Base-by-base conservation (phyloP, 1,140 invertebrate species). In the Watersipora subatra region DNA sequence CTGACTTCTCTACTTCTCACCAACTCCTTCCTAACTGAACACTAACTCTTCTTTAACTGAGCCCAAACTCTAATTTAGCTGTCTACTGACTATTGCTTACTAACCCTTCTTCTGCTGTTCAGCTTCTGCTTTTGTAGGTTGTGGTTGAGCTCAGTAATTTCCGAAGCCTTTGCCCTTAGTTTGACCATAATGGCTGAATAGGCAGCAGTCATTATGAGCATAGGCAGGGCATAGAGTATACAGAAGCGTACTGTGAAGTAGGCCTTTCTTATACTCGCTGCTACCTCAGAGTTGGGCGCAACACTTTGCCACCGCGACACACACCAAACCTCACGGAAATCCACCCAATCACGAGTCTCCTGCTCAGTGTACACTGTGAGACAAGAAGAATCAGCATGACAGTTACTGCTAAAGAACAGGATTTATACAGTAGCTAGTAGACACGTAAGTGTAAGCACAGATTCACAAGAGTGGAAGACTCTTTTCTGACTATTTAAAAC, bases 201-300 rank as follows among this genome's bases (percentile, higher is more conserved):
- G 2, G 81, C 80, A 12, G 76, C 70, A 0, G 76, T 65, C 83
- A 84, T 84, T 19, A 82, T 72, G 15, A 77, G 30, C 17, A 82
- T 76, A 0, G 83, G 83, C 28, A 83, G 64, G 69, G 83, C 83
- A 73, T 81, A 84, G n/a, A 84, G 67, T 0, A 78, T 75, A 12
- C 81, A 69, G 19, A 78, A 75, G 17, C 83, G 73, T 62, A 80
- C 73, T 25, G 78, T 78, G 69, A 81, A 83, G 68, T 83, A 83
- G 7, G 75, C 63, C 26, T 66, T 69, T 19, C 75, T 46, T 7
- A 12, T 7, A 46, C 7, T n/a, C n/a, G 34, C 34, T 12, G 7
- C n/a, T 46, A 7, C 34, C n/a, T 7, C n/a, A n/a, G n/a, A 46
- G n/a, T n/a, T 46, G 34, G 34, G n/a, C 7, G 34, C n/a, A 7